Base-by-base conservation (phyloP, 2,113 vertebrate species). In the Amblyornis subalaris region DNA sequence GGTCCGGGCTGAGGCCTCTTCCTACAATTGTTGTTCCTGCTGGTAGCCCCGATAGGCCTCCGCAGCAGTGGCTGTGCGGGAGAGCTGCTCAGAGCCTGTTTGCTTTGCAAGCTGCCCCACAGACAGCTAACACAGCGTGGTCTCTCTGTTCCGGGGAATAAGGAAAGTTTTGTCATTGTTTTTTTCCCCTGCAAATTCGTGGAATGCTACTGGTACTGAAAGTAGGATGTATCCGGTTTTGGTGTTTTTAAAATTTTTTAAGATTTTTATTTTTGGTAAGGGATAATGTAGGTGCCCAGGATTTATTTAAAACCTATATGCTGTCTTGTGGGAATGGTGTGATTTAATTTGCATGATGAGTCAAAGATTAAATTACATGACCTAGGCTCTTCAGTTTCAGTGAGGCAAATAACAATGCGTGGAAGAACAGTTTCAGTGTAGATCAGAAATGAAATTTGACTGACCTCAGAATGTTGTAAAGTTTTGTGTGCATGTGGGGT, bases 311-410 rank as follows among this genome's bases (percentile, higher is more conserved):
- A 87, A 84, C 64, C 29, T 81, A 9, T 66, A 80, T 70, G 71
- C 67, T 80, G 71, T 36, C 42, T 83, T 92, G 76, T 81, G 86
- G 76, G 81, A 90, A 92, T 87, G 77, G 77, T 93, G 77, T 93
- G 89, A 93, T 86, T 95, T 92, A 86, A 89, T 96, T 94, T 94
- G 80, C 89, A 81, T 89, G 94, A 80, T 94, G 89, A 95, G 89
- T 94, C 94, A 94, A 96, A 93, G 91, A 93, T 93, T 92, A 78
- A 93, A 91, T 86, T 93, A 83, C 80, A 47, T 92, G 94, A 89
- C 89, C 76, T 42, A 40, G 76, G 70, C 84, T 57, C 70, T 65
- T 85, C 35, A 91, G 77, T 91, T 94, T 96, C 96, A 92, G 77
- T 28, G 45, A 81, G 73, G 79, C 55, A 80, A 90, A 66, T 86